Evolutionary conservation across 2,888 invertebrate species (phyloP).

Genomic region (Leptinotarsa peninsularis): DNA sequence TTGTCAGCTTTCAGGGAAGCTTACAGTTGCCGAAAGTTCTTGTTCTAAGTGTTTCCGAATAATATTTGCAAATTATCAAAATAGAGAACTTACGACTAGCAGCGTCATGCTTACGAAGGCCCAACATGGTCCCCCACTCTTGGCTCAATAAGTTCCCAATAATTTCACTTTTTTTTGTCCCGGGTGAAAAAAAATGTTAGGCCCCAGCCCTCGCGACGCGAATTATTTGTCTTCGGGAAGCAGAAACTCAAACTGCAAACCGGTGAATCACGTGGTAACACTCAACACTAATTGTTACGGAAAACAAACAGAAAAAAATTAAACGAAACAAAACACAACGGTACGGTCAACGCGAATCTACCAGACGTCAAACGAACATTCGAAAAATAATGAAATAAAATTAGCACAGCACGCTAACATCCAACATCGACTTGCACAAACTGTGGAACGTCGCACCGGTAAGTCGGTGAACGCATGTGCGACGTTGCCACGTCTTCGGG

Average conservation of each 20-base stretch:
- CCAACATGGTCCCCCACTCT: conserved; percentile 5
- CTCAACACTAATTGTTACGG: conserved; percentile 4
- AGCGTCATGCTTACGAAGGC: neutral
- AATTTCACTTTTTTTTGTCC: conserved; percentile 6
- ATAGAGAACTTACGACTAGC: neutral
- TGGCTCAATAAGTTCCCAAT: neutral
- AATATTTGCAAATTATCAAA: neutral
- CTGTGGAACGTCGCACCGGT: conserved; percentile 4
- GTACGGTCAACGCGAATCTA: neutral
- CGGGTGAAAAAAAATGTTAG: neutral
- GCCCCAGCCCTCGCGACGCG: neutral
- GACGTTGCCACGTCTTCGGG: neutral
- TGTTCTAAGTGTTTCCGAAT: neutral
- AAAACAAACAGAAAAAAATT: neutral
- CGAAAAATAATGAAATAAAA: conserved; percentile 5
- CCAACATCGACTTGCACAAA: conserved; percentile 2
- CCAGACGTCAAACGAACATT: neutral
- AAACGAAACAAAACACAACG: neutral
- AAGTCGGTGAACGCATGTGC: neutral
- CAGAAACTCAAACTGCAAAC: neutral
- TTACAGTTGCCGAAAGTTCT: too few relatives aligned
- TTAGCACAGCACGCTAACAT: neutral
- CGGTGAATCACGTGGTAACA: neutral
- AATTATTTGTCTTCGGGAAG: neutral
- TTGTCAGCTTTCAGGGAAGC: too few relatives aligned